Base-by-base conservation (phyloP, 2,888 invertebrate species). In the Aphodius sticticus region DNA sequence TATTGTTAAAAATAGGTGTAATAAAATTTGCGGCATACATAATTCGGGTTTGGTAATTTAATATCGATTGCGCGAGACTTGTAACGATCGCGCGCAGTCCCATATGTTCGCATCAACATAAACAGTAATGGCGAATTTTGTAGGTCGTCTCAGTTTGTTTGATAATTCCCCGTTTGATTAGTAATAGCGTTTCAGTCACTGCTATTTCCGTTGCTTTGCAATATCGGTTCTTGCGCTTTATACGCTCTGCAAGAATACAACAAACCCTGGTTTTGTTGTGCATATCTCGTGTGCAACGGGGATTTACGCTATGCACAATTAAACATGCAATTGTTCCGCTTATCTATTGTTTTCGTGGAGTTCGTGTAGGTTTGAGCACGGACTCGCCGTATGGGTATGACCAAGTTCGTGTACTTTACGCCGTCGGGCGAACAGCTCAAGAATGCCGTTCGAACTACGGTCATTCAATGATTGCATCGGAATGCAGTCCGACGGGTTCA, bases 401-500 rank as follows among this genome's bases (percentile, higher is more conserved):
- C 70, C 9, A 16, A 16, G 15, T 70, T 16, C 70, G 14, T 70
- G 70, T 70, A 70, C 70, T 70, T 70, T 26, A n/a, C 7, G 70
- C 70, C 70, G 15, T 5, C 14, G 70, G 70, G 70, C 70, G 70
- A 16, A 15, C 16, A n/a, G 70, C 16, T 70, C n/a, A 74, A 35
- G 74, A 74, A 74, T 74, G 74, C 37, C 36, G 37, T 88, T 88
- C 88, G 87, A 88, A 86, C 86, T 85, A 88, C 88, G 89, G 88
- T 89, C 89, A 89, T 89, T 89, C 89, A 89, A 89, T 89, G 89
- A 88, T 89, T 88, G 88, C 87, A 85, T 82, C 85, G 89, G 89
- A 89, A 89, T 89, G 89, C 88, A 88, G 89, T 88, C 88, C 87
- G 88, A 88, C 88, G 86, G 85, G 86, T 84, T 85, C 82, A 83